Evolutionary conservation across 2,888 invertebrate genomes (phyloP).

Genomic region (Drosophila siamana): DNA sequence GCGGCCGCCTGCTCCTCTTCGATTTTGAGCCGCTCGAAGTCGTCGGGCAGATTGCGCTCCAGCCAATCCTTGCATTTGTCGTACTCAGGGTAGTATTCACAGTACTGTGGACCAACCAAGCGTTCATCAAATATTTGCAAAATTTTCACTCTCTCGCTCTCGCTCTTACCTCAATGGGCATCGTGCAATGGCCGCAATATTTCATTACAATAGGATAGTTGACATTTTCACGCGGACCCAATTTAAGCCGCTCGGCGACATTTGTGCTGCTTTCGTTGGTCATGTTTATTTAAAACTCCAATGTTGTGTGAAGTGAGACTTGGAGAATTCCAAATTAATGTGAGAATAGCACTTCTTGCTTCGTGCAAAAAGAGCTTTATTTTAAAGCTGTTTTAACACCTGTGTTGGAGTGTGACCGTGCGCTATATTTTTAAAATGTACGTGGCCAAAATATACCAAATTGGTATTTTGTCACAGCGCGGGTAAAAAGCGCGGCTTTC

Average conservation of each 20-base stretch:
- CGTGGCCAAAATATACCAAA: too few species aligned
- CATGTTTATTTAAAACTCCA: constrained; percentile 83
- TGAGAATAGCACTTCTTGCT: too few species aligned
- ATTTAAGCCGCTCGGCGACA: constrained; percentile 86
- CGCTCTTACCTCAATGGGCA: constrained; percentile 93
- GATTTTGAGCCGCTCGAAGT: constrained; percentile 94
- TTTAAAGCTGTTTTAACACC: too few species aligned
- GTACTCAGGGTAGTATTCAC: constrained; percentile 98
- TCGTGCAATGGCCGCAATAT: constrained; percentile 97
- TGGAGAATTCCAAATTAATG: too few species aligned
- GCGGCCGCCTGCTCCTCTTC: constrained; percentile 87
- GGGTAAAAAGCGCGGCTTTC: too few species aligned
- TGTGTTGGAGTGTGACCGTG: too few species aligned
- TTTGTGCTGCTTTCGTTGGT: constrained; percentile 87
- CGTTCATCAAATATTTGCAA: background rate
- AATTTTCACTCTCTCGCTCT: constrained; percentile 1
- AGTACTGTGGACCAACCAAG: constrained; percentile 89
- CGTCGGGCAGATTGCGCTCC: constrained; percentile 96
- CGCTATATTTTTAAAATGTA: too few species aligned
- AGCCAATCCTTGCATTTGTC: constrained; percentile 99
- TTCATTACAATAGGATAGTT: constrained; percentile 93
- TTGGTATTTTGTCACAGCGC: too few species aligned
- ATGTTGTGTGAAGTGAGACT: constrained; percentile 21
- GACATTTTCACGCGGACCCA: constrained; percentile 90
- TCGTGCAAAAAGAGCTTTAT: too few species aligned